Base-by-base conservation (phyloP, 23 tunicate species). In the Halocynthia roretzi region DNA sequence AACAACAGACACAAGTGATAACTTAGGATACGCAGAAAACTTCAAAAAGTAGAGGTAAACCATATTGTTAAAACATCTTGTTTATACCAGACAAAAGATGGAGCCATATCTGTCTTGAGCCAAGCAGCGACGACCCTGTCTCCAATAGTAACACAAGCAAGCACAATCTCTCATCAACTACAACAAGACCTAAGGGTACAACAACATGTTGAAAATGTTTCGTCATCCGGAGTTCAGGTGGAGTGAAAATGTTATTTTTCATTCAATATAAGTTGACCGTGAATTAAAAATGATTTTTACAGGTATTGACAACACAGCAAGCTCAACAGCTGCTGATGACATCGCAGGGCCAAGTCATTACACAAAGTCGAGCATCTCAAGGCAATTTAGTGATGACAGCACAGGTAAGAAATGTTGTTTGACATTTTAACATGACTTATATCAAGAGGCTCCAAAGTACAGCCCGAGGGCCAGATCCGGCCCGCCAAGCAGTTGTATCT, bases 331-430 rank as follows among this genome's bases (percentile, higher is more conserved):
- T 65, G 5, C 48, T 65, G 9, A 15, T 65, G 19, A 65, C 22
- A 20, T 48, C 22, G 5, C 70, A 65, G 19, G 70, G 70, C 70
- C 70, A 65, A 65, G 70, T 65, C 5, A 48, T 65, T 48, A 65
- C 70, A 9, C 70, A 65, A 48, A 8, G 48, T 65, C 48, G 2
- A 20, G 31, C 70, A 65, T 20, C 15, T 9, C 70, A 65, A 15
- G 6, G 70, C 10, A 65, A 65, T 65, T 10, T 65, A 8, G 19
- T 65, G 22, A 9, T 65, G 19, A 65, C 70, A 20, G 31, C 70
- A 65, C 70, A 65, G n/a, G 15, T 58, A 14, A 58, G 63, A n/a
- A 14, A 15, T 14, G 17, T 58, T 58, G 63, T 58, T 58, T 58
- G 2, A 1, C 17, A 58, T 58, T 58, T 58, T 14, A 14, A 58